Evolutionary conservation across 2,797 vertebrate species (phyloP).

Genomic region (Chrosomus eos): DNA sequence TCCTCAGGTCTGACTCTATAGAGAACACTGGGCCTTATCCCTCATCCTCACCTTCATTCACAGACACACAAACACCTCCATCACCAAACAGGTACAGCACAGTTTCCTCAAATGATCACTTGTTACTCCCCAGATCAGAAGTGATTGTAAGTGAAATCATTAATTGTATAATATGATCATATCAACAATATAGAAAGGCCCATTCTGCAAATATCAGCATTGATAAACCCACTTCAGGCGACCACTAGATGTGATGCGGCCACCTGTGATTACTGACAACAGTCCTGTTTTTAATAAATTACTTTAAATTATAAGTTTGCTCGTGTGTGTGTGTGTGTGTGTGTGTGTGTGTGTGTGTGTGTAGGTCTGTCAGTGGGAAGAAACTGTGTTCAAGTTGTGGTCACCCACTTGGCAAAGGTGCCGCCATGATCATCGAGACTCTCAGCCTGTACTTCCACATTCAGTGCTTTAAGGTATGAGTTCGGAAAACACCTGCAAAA

Average conservation of each 20-base stretch:
- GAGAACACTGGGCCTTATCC: slow-evolving; percentile 79
- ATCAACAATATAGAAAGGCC: too few relatives aligned
- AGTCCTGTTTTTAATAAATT: background rate
- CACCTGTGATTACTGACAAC: background rate
- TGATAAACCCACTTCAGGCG: background rate
- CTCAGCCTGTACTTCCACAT: slow-evolving; percentile 97
- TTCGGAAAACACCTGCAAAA: background rate
- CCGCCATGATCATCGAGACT: slow-evolving; percentile 99
- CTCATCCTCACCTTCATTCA: slow-evolving; percentile 73
- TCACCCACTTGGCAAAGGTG: slow-evolving; percentile 91
- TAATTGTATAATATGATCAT: too few relatives aligned
- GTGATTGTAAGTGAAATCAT: too few relatives aligned
- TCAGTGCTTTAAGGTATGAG: slow-evolving; percentile 92
- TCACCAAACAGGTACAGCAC: slow-evolving; percentile 90
- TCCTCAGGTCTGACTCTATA: slow-evolving; percentile 83
- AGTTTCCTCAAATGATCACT: too few relatives aligned
- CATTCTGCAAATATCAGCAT: background rate
- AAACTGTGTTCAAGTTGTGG: slow-evolving; percentile 96
- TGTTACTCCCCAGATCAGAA: too few relatives aligned
- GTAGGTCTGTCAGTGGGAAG: slow-evolving; percentile 94
- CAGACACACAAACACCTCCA: slow-evolving; percentile 81
- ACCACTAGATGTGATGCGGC: background rate
- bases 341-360: slow-evolving; percentile 43
- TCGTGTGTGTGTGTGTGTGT: background rate
- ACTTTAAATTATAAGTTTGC: background rate